Evolutionary conservation across 2,113 vertebrate genomes (phyloP).

Genomic region (Halcyon senegalensis): DNA sequence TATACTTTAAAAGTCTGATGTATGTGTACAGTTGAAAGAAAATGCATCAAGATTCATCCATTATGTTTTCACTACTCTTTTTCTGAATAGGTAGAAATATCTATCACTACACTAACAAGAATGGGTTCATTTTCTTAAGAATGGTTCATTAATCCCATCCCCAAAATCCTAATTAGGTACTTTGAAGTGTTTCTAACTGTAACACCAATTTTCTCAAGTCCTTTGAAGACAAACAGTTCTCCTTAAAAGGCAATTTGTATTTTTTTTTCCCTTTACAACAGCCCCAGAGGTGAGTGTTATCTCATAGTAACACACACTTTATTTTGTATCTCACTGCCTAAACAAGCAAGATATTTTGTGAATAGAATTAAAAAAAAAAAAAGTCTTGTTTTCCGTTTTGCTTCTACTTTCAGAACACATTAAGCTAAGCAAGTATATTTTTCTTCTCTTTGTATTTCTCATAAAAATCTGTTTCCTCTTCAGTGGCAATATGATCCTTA

Average conservation of each 20-base stretch:
- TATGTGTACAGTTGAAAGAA: neutral
- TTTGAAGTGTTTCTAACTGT: neutral
- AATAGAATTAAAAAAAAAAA: neutral
- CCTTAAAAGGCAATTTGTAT: neutral
- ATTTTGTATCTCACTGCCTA: slow-evolving; percentile 28
- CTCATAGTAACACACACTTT: neutral
- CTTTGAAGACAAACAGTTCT: slow-evolving; percentile 14
- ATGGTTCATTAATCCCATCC: neutral
- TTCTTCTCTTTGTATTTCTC: neutral
- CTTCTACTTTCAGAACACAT: neutral
- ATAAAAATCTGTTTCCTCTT: neutral
- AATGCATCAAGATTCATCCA: neutral
- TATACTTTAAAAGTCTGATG: neutral
- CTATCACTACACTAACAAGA: neutral
- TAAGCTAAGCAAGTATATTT: neutral
- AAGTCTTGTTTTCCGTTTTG: neutral
- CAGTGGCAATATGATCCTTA: neutral
- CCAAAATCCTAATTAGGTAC: neutral
- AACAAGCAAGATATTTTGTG: slow-evolving; percentile 3
- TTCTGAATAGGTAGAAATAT: neutral
- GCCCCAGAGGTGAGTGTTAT: slow-evolving; percentile 16
- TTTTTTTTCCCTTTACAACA: neutral
- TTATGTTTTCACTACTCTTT: neutral
- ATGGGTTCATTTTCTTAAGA: neutral
- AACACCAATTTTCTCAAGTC: neutral